Conservation (phyloP, 2,888 invertebrate genomes). For the Odontothrips loti region DNA sequence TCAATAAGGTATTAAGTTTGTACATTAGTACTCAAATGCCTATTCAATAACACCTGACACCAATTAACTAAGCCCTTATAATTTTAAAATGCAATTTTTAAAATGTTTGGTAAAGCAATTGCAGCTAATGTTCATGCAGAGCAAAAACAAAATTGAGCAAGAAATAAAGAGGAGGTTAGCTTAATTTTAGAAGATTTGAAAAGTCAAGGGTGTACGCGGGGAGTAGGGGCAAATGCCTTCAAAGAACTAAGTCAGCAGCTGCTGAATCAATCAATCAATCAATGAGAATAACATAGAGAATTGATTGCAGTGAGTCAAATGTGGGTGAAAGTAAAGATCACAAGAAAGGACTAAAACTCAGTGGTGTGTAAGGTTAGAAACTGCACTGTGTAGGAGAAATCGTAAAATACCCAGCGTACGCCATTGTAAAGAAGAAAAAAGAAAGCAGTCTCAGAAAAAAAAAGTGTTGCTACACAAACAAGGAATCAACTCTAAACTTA, state of each 20-base stretch:
- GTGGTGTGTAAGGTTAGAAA: background rate
- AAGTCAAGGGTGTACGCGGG: background rate
- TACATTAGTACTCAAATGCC: too few species aligned
- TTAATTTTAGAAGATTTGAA: background rate
- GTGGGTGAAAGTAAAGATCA: too few species aligned
- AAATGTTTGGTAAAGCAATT: too few species aligned
- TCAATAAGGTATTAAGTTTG: too few species aligned
- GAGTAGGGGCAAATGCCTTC: background rate
- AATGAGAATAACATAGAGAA: too few species aligned
- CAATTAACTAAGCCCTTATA: too few species aligned
- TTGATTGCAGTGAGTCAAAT: too few species aligned
- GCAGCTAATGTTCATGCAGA: background rate
- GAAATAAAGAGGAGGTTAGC: too few species aligned
- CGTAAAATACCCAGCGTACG: conserved; percentile 12
- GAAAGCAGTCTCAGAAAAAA: conserved; percentile 31
- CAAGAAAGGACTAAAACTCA: background rate
- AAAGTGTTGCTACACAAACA: conserved; percentile 29
- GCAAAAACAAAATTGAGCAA: background rate
- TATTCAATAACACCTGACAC: too few species aligned
- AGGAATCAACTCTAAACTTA: background rate
- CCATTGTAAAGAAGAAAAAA: conserved; percentile 28
- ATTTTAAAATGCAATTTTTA: too few species aligned
- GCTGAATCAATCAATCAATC: background rate
- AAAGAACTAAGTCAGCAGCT: background rate
- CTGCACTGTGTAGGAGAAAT: background rate